A percentile compares a stretch with the other conserved stretches of the same genome.
These are phyloP conservation scores for Dorcus parallelipipedus DNA, from an alignment of 2,888 invertebrate species.

Conservation along the genomic window DNA sequence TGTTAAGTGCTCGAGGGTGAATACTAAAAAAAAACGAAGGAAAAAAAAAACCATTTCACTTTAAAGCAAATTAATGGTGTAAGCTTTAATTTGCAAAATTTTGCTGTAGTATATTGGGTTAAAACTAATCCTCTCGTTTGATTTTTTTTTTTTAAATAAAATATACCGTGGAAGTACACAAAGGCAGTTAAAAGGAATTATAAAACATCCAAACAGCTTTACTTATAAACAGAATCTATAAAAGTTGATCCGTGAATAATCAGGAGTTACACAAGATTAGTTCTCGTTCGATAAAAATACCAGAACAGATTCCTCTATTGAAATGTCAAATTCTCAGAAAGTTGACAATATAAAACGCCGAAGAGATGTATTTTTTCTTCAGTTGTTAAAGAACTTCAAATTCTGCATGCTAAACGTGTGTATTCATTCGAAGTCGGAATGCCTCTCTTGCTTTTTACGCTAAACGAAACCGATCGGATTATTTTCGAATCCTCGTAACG, in stretches of 20 bases:
- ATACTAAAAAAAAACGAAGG: not conserved
- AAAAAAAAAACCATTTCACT: too few species aligned
- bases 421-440: too few species aligned
- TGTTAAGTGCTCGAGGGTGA: conserved; percentile 8
- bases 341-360: conserved; percentile 1
- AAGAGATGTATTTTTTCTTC: too few species aligned
- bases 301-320: conserved; percentile 10
- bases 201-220: conserved; percentile 22
- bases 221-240: conserved; percentile 17
- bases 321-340: conserved; percentile 15
- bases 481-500: too few species aligned
- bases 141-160: not conserved
- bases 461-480: too few species aligned
- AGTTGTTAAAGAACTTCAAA: too few species aligned
- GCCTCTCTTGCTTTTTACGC: too few species aligned
- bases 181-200: not conserved
- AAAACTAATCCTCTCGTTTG: too few species aligned
- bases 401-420: too few species aligned
- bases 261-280: conserved; percentile 12
- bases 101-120: too few species aligned
- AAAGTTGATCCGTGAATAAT: conserved; percentile 11
- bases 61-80: too few species aligned
- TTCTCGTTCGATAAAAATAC: conserved; percentile 12
- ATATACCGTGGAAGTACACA: not conserved
- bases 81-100: too few species aligned